A percentile compares a stretch with the other conserved stretches of the same genome.
Evolutionary conservation across 2,797 vertebrate genomes (phyloP).

Genomic region (Trematomus bernacchii): DNA sequence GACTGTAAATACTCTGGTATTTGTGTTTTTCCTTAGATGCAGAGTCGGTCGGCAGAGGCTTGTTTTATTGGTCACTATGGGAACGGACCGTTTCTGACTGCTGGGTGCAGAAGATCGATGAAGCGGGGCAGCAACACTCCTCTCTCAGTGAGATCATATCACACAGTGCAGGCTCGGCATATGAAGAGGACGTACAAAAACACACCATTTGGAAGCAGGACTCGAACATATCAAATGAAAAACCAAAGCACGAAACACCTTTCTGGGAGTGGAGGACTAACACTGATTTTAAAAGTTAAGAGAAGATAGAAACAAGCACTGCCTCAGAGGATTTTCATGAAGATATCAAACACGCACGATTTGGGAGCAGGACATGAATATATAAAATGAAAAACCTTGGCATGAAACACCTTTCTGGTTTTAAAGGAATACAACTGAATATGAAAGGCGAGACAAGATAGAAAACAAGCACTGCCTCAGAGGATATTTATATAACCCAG

Average conservation of each 20-base stretch:
- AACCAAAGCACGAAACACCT: too few relatives aligned
- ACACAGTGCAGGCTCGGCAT: too few relatives aligned
- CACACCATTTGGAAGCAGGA: background rate
- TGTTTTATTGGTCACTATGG: constrained; percentile 79
- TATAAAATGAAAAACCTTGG: background rate
- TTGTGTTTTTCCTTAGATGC: constrained; percentile 42
- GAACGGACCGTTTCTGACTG: constrained; percentile 71
- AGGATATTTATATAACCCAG: constrained; percentile 7
- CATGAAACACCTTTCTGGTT: background rate
- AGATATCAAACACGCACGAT: background rate
- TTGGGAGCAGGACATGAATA: background rate
- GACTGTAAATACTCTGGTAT: constrained; percentile 12
- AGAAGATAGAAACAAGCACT: too few relatives aligned
- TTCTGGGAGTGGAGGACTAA: too few relatives aligned
- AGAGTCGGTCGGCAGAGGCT: constrained; percentile 42
- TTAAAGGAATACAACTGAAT: constrained; percentile 1
- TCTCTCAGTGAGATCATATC: constrained; percentile 6
- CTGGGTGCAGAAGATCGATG: constrained; percentile 69
- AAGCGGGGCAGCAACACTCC: constrained; percentile 46
- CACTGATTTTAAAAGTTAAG: too few relatives aligned
- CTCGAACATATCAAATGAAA: background rate
- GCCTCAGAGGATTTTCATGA: too few relatives aligned
- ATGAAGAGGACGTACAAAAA: constrained; percentile 12
- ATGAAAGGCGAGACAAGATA: constrained; percentile 2
- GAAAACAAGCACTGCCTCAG: background rate